Conservation (phyloP, 1,140 invertebrate genomes). For the Pogonomyrmex californicus region DNA sequence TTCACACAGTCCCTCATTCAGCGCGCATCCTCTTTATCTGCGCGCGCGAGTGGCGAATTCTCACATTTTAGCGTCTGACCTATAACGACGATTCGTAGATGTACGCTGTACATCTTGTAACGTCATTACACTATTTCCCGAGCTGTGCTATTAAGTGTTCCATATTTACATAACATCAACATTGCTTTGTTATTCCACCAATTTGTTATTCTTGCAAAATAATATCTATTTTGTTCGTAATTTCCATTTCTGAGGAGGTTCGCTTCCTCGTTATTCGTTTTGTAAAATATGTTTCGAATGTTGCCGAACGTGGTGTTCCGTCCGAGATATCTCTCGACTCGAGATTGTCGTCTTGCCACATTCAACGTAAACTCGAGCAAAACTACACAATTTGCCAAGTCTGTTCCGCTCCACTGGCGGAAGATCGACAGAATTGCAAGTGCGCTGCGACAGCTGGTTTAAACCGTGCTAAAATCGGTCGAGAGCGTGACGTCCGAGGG, state of each 20-base stretch:
- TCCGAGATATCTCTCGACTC: neutral
- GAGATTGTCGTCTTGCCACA: neutral
- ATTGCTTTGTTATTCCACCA: neutral
- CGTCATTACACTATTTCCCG: neutral
- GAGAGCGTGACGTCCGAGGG: constrained; percentile 74
- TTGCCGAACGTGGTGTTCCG: neutral
- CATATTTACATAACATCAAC: neutral
- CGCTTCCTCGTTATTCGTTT: neutral
- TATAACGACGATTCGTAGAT: neutral
- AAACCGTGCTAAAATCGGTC: constrained; percentile 71
- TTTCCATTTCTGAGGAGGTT: neutral
- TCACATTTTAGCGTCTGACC: constrained; percentile 20
- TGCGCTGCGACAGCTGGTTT: constrained; percentile 63
- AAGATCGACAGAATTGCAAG: constrained; percentile 56
- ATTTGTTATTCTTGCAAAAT: neutral
- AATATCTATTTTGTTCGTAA: neutral
- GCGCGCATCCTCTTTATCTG: constrained; percentile 48
- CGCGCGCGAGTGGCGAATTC: constrained; percentile 26
- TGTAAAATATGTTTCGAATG: neutral
- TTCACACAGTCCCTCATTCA: constrained; percentile 72
- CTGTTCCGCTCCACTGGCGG: constrained; percentile 67
- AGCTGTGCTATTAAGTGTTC: neutral
- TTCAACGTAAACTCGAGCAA: constrained; percentile 57
- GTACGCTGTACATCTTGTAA: neutral
- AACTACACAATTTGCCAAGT: constrained; percentile 43